Conservation (phyloP, 2,113 vertebrate species). For the Kryptolebias marmoratus region DNA sequence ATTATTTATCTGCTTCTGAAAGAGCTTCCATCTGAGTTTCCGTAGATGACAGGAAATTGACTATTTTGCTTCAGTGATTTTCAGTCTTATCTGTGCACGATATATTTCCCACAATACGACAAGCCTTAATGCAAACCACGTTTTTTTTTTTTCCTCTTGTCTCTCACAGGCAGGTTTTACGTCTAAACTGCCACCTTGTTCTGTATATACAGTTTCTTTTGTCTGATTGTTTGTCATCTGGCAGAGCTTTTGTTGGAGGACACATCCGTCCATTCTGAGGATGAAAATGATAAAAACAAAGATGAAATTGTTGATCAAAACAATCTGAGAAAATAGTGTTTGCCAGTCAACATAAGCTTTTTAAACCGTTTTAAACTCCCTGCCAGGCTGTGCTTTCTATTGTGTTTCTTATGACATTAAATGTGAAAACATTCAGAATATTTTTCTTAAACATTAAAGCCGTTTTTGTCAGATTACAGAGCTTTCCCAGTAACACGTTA, state of each 20-base stretch:
- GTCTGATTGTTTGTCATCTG: background rate
- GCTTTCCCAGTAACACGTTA: background rate
- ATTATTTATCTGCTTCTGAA: slow-evolving; percentile 17
- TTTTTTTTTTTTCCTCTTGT: background rate
- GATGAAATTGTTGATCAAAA: background rate
- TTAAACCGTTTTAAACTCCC: background rate
- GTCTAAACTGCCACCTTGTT: slow-evolving; percentile 1
- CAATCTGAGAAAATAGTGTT: background rate
- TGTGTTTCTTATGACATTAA: background rate
- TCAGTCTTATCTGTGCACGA: slow-evolving; percentile 18
- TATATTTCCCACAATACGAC: slow-evolving; percentile 22
- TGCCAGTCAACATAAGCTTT: background rate
- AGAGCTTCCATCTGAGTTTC: slow-evolving; percentile 4
- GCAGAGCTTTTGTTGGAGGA: slow-evolving; percentile 1
- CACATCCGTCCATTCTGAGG: background rate
- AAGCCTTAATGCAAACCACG: background rate
- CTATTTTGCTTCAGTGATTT: slow-evolving; percentile 24
- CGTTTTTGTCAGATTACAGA: too few relatives aligned
- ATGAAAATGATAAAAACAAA: background rate
- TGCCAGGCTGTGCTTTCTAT: background rate
- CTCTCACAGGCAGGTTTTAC: slow-evolving; percentile 4
- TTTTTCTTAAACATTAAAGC: too few relatives aligned
- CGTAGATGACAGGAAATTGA: slow-evolving; percentile 20
- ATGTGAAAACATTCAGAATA: background rate
- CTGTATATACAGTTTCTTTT: background rate